These are phyloP conservation scores for Tetrax tetrax DNA, from an alignment of 2,113 vertebrate genomes.

Conservation along the genomic window DNA sequence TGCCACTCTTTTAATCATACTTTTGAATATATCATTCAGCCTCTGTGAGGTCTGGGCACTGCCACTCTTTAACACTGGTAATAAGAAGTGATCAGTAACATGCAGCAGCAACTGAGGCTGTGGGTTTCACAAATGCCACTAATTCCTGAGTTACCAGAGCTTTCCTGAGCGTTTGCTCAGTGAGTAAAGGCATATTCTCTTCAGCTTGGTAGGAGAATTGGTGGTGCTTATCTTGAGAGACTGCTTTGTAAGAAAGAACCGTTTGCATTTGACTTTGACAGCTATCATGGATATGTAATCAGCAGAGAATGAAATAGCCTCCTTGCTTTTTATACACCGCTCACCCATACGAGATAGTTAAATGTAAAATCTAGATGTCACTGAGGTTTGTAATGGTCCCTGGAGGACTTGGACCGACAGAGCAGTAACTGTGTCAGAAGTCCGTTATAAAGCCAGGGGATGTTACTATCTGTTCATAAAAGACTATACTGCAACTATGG, in stretches of 20 bases:
- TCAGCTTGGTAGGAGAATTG: neutral
- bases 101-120: neutral
- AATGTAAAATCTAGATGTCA: neutral
- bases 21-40: neutral
- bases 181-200: neutral
- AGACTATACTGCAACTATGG: neutral
- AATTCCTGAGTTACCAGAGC: neutral
- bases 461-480: neutral
- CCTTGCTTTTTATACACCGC: neutral
- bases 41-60: neutral
- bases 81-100: neutral
- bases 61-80: neutral
- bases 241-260: neutral
- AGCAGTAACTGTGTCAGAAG: neutral
- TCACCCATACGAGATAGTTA: neutral
- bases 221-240: neutral
- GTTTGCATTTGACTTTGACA: neutral
- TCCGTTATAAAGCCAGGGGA: neutral
- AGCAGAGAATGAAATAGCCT: neutral
- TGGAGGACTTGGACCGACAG: neutral
- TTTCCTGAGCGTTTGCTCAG: neutral
- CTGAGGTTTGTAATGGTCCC: neutral
- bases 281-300: neutral
- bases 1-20: neutral
- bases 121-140: neutral